A percentile compares a stretch with the other conserved stretches of the same genome.
phyloP scores from a whole-genome alignment of 1,140 invertebrate species.

The Drosophila athabasca region DNA sequence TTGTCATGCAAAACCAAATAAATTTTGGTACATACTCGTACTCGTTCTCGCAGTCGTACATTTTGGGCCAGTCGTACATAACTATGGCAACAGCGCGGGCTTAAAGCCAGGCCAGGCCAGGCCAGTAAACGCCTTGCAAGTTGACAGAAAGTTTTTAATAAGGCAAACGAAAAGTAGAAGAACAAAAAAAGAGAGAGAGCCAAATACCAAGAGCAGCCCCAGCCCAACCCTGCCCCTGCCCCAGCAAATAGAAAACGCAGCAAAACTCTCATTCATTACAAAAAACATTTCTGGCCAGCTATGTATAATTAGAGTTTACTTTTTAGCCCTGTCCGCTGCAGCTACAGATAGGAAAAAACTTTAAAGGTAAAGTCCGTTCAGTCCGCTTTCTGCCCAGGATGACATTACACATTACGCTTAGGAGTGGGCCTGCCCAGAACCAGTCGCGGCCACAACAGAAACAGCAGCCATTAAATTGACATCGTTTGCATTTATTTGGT shows the following conservation, averaged over 20 bases:
- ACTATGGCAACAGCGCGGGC: constrained; percentile 61
- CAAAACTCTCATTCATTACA: constrained; percentile 63
- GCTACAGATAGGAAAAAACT: constrained; percentile 72
- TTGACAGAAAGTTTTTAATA: constrained; percentile 82
- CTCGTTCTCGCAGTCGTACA: neutral
- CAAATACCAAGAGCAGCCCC: constrained; percentile 27
- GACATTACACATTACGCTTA: constrained; percentile 67
- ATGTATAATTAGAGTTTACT: constrained; percentile 81
- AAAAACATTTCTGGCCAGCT: constrained; percentile 62
- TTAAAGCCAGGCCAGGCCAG: constrained; percentile 42
- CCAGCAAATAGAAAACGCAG: constrained; percentile 23
- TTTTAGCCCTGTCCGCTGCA: constrained; percentile 71
- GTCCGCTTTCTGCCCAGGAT: no score
- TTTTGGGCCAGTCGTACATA: constrained; percentile 1
- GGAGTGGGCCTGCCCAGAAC: constrained; percentile 11
- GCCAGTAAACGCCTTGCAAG: constrained; percentile 41
- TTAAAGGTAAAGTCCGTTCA: constrained; percentile 48
- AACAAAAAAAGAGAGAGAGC: constrained; percentile 13
- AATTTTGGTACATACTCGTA: constrained; percentile 37
- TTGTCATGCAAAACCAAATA: constrained; percentile 75
- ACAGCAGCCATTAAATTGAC: constrained; percentile 77
- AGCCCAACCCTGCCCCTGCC: no score
- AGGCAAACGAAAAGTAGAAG: constrained; percentile 60
- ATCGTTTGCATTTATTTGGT: constrained; percentile 79
- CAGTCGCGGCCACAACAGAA: constrained; percentile 51